Base-by-base conservation (phyloP, 2,113 vertebrate species). In the Rhinolophus ferrumequinum region DNA sequence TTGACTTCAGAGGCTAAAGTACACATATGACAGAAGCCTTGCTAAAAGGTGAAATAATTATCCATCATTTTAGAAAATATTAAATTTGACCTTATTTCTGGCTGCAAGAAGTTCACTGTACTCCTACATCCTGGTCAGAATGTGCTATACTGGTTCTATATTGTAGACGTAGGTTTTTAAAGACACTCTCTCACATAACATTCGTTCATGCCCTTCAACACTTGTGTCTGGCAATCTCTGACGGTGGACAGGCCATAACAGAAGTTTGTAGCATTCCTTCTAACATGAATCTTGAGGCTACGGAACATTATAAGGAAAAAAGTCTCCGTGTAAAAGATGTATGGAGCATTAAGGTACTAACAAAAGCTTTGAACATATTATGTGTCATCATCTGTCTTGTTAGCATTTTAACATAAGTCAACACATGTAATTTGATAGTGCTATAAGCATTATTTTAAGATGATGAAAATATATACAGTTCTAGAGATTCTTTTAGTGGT, bases 331-430 rank as follows among this genome's bases (percentile, higher is more conserved):
- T 69, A 38, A 72, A 88, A 73, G 9, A 77, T 76, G n/a, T 15
- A 9, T 10, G n/a, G n/a, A 76, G n/a, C 38, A 10, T 66, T 66
- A 79, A 86, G 60, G 52, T 44, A 10, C 62, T 47, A 92, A 52
- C 28, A 50, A 80, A 93, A 81, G 70, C 47, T 72, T 88, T 87
- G 58, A 52, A 52, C 16, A 19, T 77, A 95, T 94, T 90, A 66
- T 12, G 30, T 69, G 38, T 75, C 92, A 77, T 96, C 60, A 11
- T 83, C 50, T 50, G 38, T 94, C 95, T 83, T 95, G 79, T 89
- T 93, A 93, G 33, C n/a, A 52, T 96, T 96, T 94, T 84, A 92
- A 83, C 41, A 11, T 80, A 94, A 88, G 4, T 47, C 26, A 38
- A 80, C 19, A 19, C 47, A 54, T 33, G 0, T 52, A 80, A 95